These are phyloP conservation scores for Sphenodon punctatus DNA, from an alignment of 2,797 vertebrate species.

Conservation along the genomic window DNA sequence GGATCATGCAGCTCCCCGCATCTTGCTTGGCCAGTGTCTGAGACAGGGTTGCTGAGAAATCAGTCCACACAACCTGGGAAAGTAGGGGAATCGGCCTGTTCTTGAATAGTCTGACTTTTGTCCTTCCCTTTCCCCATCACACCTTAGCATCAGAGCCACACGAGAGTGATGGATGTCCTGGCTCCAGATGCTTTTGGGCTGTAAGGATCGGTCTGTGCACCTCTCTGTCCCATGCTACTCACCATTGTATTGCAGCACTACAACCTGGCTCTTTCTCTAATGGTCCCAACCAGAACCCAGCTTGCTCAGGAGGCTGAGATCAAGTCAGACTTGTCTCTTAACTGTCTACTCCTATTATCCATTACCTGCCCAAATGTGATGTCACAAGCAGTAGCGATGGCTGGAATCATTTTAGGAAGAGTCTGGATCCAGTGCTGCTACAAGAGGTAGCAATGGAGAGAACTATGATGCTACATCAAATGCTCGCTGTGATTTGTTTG, in stretches of 20 bases:
- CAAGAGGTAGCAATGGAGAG: not conserved
- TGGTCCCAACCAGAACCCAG: not conserved
- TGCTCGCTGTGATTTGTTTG: no score
- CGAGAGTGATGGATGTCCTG: not conserved
- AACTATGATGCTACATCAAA: not conserved
- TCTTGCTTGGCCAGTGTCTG: slow-evolving; percentile 24
- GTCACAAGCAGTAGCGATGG: no score
- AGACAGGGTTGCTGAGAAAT: fast-evolving
- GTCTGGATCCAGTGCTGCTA: no score
- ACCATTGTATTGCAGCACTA: not conserved
- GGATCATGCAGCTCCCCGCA: slow-evolving; percentile 36
- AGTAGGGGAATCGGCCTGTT: fast-evolving
- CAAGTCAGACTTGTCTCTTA: fast-evolving
- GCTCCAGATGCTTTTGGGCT: not conserved
- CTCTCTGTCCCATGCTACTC: not conserved
- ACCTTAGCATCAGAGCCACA: not conserved
- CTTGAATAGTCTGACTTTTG: not conserved
- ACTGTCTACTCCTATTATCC: not conserved
- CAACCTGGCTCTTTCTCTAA: not conserved
- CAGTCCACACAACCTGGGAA: slow-evolving; percentile 35
- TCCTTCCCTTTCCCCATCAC: not conserved
- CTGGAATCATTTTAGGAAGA: no score
- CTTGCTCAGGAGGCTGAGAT: no score
- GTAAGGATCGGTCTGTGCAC: not conserved
- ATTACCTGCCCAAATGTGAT: not conserved